Percentiles rank a stretch among this genome's conserved stretches.
phyloP scores from a whole-genome alignment of 2,113 vertebrate genomes.

The Oryzias woworae region DNA sequence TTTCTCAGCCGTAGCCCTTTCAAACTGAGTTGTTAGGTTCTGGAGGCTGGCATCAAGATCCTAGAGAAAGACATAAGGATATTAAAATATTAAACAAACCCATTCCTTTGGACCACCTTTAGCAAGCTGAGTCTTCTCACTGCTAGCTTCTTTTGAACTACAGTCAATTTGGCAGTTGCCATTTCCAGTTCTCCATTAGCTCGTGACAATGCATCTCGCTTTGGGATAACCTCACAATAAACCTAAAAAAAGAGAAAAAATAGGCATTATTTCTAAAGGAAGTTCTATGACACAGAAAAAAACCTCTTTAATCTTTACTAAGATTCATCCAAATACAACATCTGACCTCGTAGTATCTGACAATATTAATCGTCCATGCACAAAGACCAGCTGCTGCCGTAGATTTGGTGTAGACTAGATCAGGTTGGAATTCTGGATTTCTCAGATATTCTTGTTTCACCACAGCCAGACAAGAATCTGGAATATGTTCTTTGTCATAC shows the following conservation, averaged over 20 bases:
- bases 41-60: conserved; percentile 79
- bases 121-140: conserved; percentile 62
- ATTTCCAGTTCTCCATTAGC: conserved; percentile 79
- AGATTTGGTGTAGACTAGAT: conserved; percentile 81
- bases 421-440: conserved; percentile 82
- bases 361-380: conserved; percentile 83
- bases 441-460: conserved; percentile 82
- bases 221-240: conserved; percentile 83
- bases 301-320: background rate
- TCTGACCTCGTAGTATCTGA: conserved; percentile 84
- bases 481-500: conserved; percentile 86
- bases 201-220: conserved; percentile 74
- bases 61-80: conserved; percentile 55
- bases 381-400: conserved; percentile 86
- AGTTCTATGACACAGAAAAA: background rate
- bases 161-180: conserved; percentile 77
- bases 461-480: conserved; percentile 81
- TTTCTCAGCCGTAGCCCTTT: conserved; percentile 80
- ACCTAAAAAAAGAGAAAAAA: conserved; percentile 61
- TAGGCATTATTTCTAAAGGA: background rate
- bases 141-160: conserved; percentile 78
- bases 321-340: background rate
- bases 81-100: conserved; percentile 10
- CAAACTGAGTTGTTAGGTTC: conserved; percentile 77
- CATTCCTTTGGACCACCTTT: conserved; percentile 7